Conservation (phyloP, 2,888 invertebrate genomes). For the Noctuana brunneofusca region DNA sequence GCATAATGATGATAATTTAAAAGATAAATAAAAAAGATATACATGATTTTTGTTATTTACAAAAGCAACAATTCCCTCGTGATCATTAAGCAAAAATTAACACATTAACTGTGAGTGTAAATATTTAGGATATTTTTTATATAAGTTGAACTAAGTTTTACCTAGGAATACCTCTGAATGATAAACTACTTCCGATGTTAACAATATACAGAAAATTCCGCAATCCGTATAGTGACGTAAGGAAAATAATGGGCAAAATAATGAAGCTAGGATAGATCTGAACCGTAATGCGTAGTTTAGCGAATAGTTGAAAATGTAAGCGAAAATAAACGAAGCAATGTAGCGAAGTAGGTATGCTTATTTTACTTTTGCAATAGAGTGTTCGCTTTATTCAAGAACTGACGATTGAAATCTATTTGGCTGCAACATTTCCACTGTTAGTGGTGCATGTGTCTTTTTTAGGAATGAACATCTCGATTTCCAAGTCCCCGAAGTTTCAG, state of each 20-base stretch:
- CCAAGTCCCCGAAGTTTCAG: no score
- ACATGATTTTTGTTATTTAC: neutral
- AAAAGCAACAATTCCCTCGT: neutral
- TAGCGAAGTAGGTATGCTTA: no score
- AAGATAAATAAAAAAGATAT: slow-evolving; percentile 38
- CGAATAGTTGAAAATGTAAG: neutral
- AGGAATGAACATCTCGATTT: no score
- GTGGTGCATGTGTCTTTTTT: no score
- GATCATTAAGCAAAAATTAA: neutral
- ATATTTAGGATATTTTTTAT: no score
- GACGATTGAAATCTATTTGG: neutral
- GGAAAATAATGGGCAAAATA: slow-evolving; percentile 13
- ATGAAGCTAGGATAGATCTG: slow-evolving; percentile 9
- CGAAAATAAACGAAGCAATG: slow-evolving; percentile 11
- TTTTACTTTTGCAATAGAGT: neutral
- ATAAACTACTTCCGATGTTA: slow-evolving; percentile 8
- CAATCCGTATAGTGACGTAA: slow-evolving; percentile 15
- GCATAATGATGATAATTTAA: slow-evolving; percentile 45
- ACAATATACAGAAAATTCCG: neutral
- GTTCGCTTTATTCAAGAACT: neutral
- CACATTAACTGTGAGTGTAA: no score
- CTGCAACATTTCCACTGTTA: neutral
- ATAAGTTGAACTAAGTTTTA: no score
- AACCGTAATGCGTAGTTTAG: slow-evolving; percentile 22
- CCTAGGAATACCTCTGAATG: neutral